These are phyloP conservation scores for Leptopilina drosophilae DNA, from an alignment of 2,888 invertebrate species.

Conservation along the genomic window DNA sequence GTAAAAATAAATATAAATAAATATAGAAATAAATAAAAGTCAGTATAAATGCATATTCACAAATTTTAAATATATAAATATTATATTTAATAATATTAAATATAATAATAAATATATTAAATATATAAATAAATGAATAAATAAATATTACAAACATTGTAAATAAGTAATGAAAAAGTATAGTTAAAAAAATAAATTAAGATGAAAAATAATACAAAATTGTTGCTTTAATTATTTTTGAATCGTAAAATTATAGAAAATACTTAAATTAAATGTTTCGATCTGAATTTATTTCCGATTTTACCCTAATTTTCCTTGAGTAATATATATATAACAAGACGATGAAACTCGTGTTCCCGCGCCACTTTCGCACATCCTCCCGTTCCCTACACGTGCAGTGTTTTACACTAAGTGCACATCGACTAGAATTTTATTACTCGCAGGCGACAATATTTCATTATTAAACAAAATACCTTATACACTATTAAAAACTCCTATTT, in stretches of 20 bases:
- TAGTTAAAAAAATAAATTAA: background rate
- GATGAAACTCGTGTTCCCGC: slow-evolving; percentile 69
- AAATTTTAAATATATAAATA: too few relatives aligned
- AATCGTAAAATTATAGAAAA: too few relatives aligned
- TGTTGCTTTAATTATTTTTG: background rate
- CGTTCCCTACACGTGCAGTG: slow-evolving; percentile 56
- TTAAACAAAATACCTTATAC: slow-evolving; percentile 5
- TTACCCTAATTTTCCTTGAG: slow-evolving; percentile 36
- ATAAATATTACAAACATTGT: too few relatives aligned
- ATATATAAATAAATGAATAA: too few relatives aligned
- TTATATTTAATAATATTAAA: too few relatives aligned
- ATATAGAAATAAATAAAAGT: too few relatives aligned
- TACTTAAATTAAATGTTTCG: too few relatives aligned
- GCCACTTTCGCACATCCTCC: slow-evolving; percentile 75
- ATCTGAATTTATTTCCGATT: background rate
- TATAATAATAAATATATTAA: too few relatives aligned
- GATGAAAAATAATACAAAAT: background rate
- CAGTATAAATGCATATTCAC: too few relatives aligned
- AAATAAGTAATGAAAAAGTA: too few relatives aligned
- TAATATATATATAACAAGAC: slow-evolving; percentile 49
- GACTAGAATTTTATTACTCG: slow-evolving; percentile 25
- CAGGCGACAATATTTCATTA: slow-evolving; percentile 32
- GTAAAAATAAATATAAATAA: too few relatives aligned
- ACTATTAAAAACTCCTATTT: background rate
- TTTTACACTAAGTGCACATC: slow-evolving; percentile 32